Percentiles rank a stretch among this genome's conserved stretches.
Evolutionary conservation across 2,888 invertebrate species (phyloP).

Genomic region (Epinotia bilunana): DNA sequence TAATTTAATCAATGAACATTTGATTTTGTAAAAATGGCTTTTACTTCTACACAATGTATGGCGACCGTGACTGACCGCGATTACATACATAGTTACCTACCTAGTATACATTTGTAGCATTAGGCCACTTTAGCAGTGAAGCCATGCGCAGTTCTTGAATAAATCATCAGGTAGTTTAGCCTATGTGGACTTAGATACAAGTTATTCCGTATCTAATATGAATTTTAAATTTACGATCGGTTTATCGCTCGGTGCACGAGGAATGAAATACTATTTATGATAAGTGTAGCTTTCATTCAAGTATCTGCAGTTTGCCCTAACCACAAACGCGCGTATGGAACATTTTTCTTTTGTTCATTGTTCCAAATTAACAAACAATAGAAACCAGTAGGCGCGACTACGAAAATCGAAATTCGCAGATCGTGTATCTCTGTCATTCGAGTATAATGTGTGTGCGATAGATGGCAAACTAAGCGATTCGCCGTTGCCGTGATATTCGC

Average conservation of each 20-base stretch:
- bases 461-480: too few species aligned
- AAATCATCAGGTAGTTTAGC: constrained; percentile 24
- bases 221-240: constrained; percentile 27
- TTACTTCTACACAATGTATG: neutral
- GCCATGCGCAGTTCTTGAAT: constrained; percentile 25
- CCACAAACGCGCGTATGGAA: neutral
- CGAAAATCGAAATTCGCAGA: too few species aligned
- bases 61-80: neutral
- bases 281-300: neutral
- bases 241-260: constrained; percentile 18
- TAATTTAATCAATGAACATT: neutral
- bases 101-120: neutral
- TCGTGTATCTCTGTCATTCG: too few species aligned
- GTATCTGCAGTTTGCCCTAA: constrained; percentile 11
- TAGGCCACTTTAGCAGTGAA: constrained; percentile 11
- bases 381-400: too few species aligned
- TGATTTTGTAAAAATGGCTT: neutral
- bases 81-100: neutral
- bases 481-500: too few species aligned
- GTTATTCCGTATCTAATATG: constrained; percentile 8
- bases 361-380: too few species aligned
- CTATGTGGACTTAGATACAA: constrained; percentile 1
- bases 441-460: too few species aligned
- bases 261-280: constrained; percentile 16
- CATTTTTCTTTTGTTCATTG: neutral